Conservation (phyloP, 2,113 vertebrate species). For the Pseudopodoces humilis region DNA sequence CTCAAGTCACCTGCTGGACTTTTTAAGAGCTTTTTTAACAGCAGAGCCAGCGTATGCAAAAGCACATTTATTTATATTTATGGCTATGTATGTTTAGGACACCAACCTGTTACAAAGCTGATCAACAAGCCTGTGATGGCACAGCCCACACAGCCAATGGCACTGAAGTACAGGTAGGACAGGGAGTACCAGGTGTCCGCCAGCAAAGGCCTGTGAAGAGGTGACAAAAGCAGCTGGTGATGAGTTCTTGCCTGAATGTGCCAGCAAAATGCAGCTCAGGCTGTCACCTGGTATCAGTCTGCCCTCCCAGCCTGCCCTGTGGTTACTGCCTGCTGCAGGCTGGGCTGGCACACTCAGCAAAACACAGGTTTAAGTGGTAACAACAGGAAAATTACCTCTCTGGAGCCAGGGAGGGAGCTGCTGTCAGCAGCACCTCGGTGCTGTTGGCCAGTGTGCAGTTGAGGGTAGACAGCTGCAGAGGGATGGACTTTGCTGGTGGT, state of each 20-base stretch:
- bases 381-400: constrained; percentile 42
- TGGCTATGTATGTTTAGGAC: not conserved
- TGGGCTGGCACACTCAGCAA: not conserved
- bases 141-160: constrained; percentile 78
- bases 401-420: not conserved
- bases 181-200: constrained; percentile 83
- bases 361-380: rapidly evolving
- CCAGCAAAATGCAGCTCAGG: not conserved
- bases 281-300: not conserved
- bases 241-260: not conserved
- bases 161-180: constrained; percentile 85
- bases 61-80: not conserved
- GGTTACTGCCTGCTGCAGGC: not conserved
- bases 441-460: constrained; percentile 59
- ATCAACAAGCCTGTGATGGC: constrained; percentile 73
- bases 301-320: no score
- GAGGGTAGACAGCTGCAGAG: constrained; percentile 72
- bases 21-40: not conserved
- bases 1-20: not conserved
- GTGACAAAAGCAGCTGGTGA: not conserved
- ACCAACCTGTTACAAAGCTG: constrained; percentile 80
- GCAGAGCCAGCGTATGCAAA: not conserved
- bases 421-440: not conserved
- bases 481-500: constrained; percentile 65
- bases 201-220: constrained; percentile 70